phyloP scores from a whole-genome alignment of 2,113 vertebrate genomes.

The Trachemys scripta region DNA sequence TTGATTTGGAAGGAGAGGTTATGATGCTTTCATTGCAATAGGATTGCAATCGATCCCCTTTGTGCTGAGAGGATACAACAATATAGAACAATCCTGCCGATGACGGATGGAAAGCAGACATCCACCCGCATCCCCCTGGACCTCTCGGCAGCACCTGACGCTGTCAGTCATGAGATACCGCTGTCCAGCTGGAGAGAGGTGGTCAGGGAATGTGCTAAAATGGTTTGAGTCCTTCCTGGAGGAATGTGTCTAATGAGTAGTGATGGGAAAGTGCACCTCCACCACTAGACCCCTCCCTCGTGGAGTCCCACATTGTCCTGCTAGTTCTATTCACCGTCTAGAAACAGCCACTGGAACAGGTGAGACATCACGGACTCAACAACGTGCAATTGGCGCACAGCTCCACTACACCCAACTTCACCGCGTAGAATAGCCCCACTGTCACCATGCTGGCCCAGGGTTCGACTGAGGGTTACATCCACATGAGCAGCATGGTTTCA shows the following conservation, averaged over 20 bases:
- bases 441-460: background rate
- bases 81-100: background rate
- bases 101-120: background rate
- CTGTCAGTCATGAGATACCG: background rate
- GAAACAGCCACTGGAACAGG: background rate
- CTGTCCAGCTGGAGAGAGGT: background rate
- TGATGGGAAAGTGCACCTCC: background rate
- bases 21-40: background rate
- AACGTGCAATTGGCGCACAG: background rate
- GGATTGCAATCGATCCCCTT: background rate
- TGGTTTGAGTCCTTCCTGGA: background rate
- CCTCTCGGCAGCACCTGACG: background rate
- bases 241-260: background rate
- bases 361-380: background rate
- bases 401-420: background rate
- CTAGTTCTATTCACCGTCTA: background rate
- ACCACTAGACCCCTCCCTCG: background rate
- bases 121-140: background rate
- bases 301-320: background rate
- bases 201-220: background rate
- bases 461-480: background rate
- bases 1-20: background rate
- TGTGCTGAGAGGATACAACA: background rate
- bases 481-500: background rate
- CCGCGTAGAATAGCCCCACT: rapidly evolving